Base-by-base conservation (phyloP, 2,888 invertebrate genomes). In the Diadromus collaris region DNA sequence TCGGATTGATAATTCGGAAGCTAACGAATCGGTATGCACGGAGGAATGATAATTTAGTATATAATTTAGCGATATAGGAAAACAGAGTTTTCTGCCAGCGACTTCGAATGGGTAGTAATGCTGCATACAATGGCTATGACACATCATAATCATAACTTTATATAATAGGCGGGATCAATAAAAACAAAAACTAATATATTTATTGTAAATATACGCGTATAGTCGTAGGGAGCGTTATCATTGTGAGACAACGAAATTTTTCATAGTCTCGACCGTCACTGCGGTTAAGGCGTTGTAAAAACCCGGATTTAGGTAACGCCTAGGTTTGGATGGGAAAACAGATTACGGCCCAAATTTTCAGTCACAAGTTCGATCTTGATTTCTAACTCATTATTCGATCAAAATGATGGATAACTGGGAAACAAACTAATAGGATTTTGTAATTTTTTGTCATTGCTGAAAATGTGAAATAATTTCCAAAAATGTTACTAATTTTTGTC, bases 101-200 rank as follows among this genome's bases (percentile, higher is more conserved):
- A 64, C 82, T 81, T 81, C 58, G 41, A 76, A 77, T 75, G 48
- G 75, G 76, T 80, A 81, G 78, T 81, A 73, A 56, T 81, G 83
- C 83, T 85, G 77, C 73, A 80, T 83, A 86, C 83, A 85, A 86
- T 81, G 83, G 86, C 85, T 88, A 87, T 84, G 89, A 88, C 87
- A 88, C 89, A 88, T 88, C 88, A 88, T 88, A 88, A 86, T 83
- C 85, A 83, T 90, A 89, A 89, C 83, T 88, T 86, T 88, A 87
- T 86, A 87, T 86, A 85, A 86, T 89, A 89, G 86, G 87, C 83
- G 89, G 89, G 88, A 90, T 89, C 89, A 89, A 90, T 87, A 84
- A 88, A 78, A 73, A 81, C 32, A 56, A 63, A 71, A 75, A 51
- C 65, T 75, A 85, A 76, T 84, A 85, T 85, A 85, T 84, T 84